Conservation (phyloP, 2,797 vertebrate species). For the Acipenser transmontanus region DNA sequence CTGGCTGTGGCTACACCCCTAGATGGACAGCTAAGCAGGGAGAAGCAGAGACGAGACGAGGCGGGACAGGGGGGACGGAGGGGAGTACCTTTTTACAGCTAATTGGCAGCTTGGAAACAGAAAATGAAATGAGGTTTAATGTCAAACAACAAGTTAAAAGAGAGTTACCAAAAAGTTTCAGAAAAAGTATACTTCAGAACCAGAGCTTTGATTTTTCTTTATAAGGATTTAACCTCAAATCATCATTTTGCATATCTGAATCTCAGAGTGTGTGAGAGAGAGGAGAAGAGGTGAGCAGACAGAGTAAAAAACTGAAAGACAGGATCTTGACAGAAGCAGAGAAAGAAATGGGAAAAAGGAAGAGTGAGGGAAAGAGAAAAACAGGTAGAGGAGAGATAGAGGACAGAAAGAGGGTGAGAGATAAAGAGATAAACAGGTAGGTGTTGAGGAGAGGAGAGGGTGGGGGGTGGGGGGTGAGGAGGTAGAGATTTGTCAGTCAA, state of each 20-base stretch:
- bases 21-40: not conserved
- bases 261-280: too few species aligned
- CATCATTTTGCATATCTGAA: too few species aligned
- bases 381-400: too few species aligned
- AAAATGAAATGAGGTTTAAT: conserved; percentile 97
- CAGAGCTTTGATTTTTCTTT: too few species aligned
- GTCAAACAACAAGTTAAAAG: conserved; percentile 50
- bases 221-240: too few species aligned
- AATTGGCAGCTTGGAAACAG: conserved; percentile 99
- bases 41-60: not conserved
- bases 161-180: too few species aligned
- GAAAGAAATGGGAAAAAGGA: not conserved
- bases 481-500: too few species aligned
- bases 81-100: conserved; percentile 97
- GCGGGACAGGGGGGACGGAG: conserved; percentile 28
- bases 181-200: too few species aligned
- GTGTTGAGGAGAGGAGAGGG: not conserved
- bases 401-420: not conserved
- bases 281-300: too few species aligned
- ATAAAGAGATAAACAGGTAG: not conserved
- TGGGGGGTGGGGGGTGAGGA: not conserved
- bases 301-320: not conserved
- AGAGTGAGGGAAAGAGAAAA: not conserved
- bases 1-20: not conserved
- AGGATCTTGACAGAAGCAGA: not conserved